These are phyloP conservation scores for Clamator glandarius DNA, from an alignment of 2,797 vertebrate species.

Conservation along the genomic window DNA sequence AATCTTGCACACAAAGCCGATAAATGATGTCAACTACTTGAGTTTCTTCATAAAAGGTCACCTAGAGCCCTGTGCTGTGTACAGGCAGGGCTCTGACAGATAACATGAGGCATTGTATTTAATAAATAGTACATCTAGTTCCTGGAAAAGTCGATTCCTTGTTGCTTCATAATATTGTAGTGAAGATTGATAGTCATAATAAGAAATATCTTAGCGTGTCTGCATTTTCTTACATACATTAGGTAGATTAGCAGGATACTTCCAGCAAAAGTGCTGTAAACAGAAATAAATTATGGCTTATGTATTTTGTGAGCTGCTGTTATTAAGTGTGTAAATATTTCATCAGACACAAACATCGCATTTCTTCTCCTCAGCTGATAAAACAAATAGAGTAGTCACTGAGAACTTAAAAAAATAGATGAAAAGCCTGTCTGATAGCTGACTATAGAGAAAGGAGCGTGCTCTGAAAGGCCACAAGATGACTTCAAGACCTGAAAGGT, in stretches of 20 bases:
- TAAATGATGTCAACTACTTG: fast-evolving
- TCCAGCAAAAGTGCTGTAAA: conserved; percentile 38
- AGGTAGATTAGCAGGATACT: conserved; percentile 48
- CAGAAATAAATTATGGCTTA: conserved; percentile 41
- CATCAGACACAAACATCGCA: background rate
- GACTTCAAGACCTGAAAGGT: background rate
- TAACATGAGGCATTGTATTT: background rate
- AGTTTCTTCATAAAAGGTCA: background rate
- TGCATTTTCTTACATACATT: conserved; percentile 25
- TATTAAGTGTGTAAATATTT: conserved; percentile 65
- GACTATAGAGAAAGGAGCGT: background rate
- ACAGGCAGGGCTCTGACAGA: background rate
- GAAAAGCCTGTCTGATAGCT: background rate
- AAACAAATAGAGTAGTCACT: background rate
- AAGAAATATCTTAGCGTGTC: background rate
- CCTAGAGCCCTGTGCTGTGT: background rate
- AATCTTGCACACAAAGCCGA: background rate
- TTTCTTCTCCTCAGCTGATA: background rate
- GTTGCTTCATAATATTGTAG: background rate
- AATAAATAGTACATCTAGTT: conserved; percentile 1
- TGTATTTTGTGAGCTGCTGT: background rate
- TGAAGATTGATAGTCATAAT: conserved; percentile 26
- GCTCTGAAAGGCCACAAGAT: background rate
- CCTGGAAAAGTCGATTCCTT: background rate
- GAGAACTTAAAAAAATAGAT: background rate